Evolutionary conservation across 2,113 vertebrate species (phyloP), one percentile per base, ranked within the genome.

Genomic region (Ophthalmolycus amberensis): DNA sequence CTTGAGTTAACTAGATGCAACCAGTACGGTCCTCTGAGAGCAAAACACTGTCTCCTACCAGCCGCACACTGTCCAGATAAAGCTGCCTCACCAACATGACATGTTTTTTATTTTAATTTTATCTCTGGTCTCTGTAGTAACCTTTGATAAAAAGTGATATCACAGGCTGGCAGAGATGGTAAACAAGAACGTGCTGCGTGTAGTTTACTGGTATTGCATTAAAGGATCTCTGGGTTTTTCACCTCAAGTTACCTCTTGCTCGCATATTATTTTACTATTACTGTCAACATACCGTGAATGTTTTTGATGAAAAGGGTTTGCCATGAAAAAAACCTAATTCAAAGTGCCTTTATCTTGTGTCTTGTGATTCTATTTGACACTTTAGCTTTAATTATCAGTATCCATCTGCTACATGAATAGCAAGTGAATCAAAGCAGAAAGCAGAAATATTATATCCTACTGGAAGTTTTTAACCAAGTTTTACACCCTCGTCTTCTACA

Each of bases 121-220:
- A 46, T 83, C 84, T 79, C 32, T 66, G 71, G 75, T 87, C 77
- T 85, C 44, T 82, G 80, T 58, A 37, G 59, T 54, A 80, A 79
- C 63, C 75, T 90, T 90, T 87, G 77, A 90, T 87, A 63, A 34
- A 42, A 71, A 82, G 72, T 85, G 78, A 87, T 92, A 87, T 92
- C 84, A 85, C 34, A 90, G 75, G 11, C 78, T 68, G 69, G 46
- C 78, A 75, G 66, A 6, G 40, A 71, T 46, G 44, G 79, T 70
- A 82, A 87, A 89, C 80, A 88, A 18, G 62, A 67, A 7, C 0
- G 3, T 54, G 64, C 25, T 48, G 52, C 37, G 12, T 63, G 44
- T 4, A 71, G 48, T 64, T 29, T 56, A 56, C 16, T 42, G 22
- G 38, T 22, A 34, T 25, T 74, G 38, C 50, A 66, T 79, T 71